Conservation (phyloP, 1,140 invertebrate genomes). For the Cheumatopsyche charites region DNA sequence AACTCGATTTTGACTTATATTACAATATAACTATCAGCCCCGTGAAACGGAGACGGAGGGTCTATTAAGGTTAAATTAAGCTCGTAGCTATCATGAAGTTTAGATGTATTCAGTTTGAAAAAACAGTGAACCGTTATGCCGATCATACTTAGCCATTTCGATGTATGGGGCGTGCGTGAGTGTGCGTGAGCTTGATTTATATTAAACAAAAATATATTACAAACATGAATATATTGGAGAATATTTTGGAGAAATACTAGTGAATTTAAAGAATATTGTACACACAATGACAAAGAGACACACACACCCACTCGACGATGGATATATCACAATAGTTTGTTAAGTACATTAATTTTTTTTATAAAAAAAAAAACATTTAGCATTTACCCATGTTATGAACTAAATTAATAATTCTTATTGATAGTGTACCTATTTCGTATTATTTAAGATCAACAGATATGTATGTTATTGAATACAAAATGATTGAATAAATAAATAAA, state of each 20-base stretch:
- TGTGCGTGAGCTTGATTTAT: slow-evolving; percentile 15
- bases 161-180: slow-evolving; percentile 11
- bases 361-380: slow-evolving; percentile 25
- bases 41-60: background rate
- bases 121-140: slow-evolving; percentile 21
- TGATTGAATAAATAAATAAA: slow-evolving; percentile 47
- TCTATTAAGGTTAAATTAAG: slow-evolving; percentile 8
- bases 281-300: background rate
- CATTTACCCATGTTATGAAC: slow-evolving; percentile 45
- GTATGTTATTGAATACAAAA: slow-evolving; percentile 50
- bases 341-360: slow-evolving; percentile 24
- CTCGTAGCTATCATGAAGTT: slow-evolving; percentile 44
- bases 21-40: background rate
- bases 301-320: slow-evolving; percentile 15
- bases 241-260: no score
- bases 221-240: no score
- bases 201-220: background rate
- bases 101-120: slow-evolving; percentile 44
- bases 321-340: slow-evolving; percentile 34
- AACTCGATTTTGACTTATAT: background rate
- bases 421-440: slow-evolving; percentile 49
- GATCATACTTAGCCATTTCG: slow-evolving; percentile 13
- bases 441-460: slow-evolving; percentile 46
- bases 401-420: slow-evolving; percentile 44
- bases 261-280: no score